Evolutionary conservation across 2,888 invertebrate genomes (phyloP), one percentile per base, ranked within the genome.

Genomic region (Folsomia candida): DNA sequence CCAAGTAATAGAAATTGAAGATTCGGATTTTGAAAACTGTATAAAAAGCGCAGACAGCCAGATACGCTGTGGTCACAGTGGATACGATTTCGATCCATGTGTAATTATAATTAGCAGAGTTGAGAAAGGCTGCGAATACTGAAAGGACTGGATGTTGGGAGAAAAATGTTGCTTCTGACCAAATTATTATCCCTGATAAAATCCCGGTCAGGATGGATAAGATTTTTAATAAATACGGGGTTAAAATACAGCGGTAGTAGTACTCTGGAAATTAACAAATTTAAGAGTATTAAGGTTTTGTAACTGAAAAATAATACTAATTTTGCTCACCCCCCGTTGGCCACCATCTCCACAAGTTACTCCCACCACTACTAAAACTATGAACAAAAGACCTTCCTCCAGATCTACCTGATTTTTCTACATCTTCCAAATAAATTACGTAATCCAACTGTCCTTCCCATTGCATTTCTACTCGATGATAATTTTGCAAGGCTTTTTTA

Each of bases 141-240:
- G 98, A 98, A 2, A 99, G 86, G 25, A 96, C 94, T 0, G 98
- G 98, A 26, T 87, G 85, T 81, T 91, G 90, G 82, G 92, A 91
- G 86, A 99, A 99, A 85, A 99, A 99, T 1, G 98, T 96, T 81
- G 98, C 89, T 85, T 99, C 99, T 0, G 97, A 98, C 97, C 98
- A 97, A n/a, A 99, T 94, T 37, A 99, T 95, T 82, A 92, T 89
- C 26, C 91, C 85, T 0, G 97, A 97, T 83, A 98, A 87, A 54
- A 90, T 83, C 1, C 89, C 90, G 0, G 93, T 88, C 14, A 89
- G 80, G 27, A 92, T 85, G 1, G 94, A 90, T 77, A 91, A 83
- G 0, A 87, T 82, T 82, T 91, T 91, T 79, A 92, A 86, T 72
- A 91, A 88, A 81, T 93, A 92, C 63, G 90, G 89, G 80, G 89